phyloP scores from a whole-genome alignment of 1,140 invertebrate genomes.

The Magallana ariakensis region DNA sequence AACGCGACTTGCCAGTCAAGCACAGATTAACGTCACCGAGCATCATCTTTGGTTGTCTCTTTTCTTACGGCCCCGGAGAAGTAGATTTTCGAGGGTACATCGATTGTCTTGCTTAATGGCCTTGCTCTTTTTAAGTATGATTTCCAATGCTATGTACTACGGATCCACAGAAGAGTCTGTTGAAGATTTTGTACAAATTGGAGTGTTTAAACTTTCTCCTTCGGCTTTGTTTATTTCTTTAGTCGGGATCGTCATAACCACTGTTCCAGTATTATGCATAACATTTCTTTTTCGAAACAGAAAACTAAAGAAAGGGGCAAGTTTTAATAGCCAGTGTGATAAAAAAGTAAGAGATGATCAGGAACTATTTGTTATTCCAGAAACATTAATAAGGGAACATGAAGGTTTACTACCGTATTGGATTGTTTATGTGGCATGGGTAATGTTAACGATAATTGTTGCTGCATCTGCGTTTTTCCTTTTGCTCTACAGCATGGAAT shows the following conservation, averaged over 20 bases:
- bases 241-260: slow-evolving; percentile 52
- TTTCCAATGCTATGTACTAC: slow-evolving; percentile 79
- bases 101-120: slow-evolving; percentile 75
- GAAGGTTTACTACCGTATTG: slow-evolving; percentile 62
- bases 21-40: slow-evolving; percentile 75
- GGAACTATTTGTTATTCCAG: neutral
- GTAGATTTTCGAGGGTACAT: slow-evolving; percentile 76
- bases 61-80: slow-evolving; percentile 69
- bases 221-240: slow-evolving; percentile 55
- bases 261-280: slow-evolving; percentile 47
- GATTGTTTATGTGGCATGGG: slow-evolving; percentile 70
- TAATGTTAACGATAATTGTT: slow-evolving; percentile 53
- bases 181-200: slow-evolving; percentile 45
- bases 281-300: slow-evolving; percentile 18
- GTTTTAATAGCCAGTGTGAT: neutral
- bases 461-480: slow-evolving; percentile 60
- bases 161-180: slow-evolving; percentile 33
- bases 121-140: slow-evolving; percentile 77
- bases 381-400: neutral
- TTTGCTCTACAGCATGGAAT: slow-evolving; percentile 66
- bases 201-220: slow-evolving; percentile 51
- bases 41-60: slow-evolving; percentile 78
- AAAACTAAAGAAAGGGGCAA: neutral
- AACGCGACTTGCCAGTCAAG: slow-evolving; percentile 71
- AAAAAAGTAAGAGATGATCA: neutral